phyloP scores from a whole-genome alignment of 1,140 invertebrate genomes.

The Adoxophyes honmai region DNA sequence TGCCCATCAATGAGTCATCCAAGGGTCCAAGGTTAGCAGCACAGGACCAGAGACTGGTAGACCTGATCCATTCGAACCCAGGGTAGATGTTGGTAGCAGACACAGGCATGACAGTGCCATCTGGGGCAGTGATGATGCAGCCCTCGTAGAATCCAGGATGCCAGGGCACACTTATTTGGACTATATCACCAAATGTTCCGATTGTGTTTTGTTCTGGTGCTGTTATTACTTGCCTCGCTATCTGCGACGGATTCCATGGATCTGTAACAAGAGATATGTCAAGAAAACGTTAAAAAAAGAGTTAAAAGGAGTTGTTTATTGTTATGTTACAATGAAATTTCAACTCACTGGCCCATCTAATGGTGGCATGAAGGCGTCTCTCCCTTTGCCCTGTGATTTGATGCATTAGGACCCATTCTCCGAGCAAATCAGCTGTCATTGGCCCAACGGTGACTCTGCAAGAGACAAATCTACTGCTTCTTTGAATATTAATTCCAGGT shows the following conservation, averaged over 20 bases:
- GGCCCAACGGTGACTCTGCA: constrained; percentile 4
- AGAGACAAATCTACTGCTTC: background rate
- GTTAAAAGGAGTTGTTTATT: too few species aligned
- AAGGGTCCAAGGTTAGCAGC: background rate
- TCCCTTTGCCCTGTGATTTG: constrained; percentile 5
- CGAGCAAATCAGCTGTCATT: background rate
- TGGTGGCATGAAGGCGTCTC: background rate
- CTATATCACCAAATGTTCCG: background rate
- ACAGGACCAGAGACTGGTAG: background rate
- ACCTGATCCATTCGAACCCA: background rate
- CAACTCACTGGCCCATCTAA: constrained; percentile 1
- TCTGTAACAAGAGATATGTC: background rate
- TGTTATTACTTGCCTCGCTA: background rate
- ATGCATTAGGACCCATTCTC: background rate
- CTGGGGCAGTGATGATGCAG: constrained; percentile 2
- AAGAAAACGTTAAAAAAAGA: too few species aligned
- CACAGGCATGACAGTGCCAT: constrained; percentile 9
- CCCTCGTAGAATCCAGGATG: background rate
- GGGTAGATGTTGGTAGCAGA: background rate
- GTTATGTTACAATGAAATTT: background rate
- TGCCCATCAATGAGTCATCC: background rate
- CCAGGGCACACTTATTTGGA: background rate
- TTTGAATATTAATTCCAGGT: background rate
- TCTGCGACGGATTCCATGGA: background rate
- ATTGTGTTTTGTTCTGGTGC: constrained; percentile 7